Conservation (phyloP, 2,888 invertebrate genomes). For the Allacma fusca region DNA sequence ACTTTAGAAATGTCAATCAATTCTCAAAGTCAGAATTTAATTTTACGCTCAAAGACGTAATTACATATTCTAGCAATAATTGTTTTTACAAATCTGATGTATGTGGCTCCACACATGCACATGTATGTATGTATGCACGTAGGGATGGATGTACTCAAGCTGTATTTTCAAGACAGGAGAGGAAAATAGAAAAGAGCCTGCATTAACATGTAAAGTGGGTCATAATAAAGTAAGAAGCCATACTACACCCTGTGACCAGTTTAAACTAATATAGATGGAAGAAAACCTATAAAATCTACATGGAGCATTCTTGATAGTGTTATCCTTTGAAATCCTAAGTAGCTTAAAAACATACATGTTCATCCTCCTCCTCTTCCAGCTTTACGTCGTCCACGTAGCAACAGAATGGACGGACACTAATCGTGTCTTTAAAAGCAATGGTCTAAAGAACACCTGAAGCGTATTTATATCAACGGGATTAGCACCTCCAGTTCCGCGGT, state of each 20-base stretch:
- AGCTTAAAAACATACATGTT: not conserved
- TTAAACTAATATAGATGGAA: not conserved
- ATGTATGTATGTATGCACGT: too few relatives aligned
- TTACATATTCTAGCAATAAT: too few relatives aligned
- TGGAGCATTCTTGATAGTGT: not conserved
- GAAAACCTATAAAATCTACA: not conserved
- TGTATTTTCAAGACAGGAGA: not conserved
- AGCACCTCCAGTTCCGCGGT: constrained; percentile 20
- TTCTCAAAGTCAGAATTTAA: too few relatives aligned
- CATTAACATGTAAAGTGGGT: constrained; percentile 4
- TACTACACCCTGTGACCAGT: not conserved
- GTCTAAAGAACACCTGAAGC: constrained; percentile 39
- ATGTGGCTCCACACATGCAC: too few relatives aligned
- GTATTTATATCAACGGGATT: constrained; percentile 51
- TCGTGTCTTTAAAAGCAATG: constrained; percentile 16
- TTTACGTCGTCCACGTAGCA: not conserved
- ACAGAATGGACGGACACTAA: constrained; percentile 1
- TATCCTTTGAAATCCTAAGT: constrained; percentile 16
- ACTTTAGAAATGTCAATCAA: too few relatives aligned
- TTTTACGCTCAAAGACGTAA: too few relatives aligned
- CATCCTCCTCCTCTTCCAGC: not conserved
- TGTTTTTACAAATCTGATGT: too few relatives aligned
- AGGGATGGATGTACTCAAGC: too few relatives aligned
- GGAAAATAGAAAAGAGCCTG: not conserved
- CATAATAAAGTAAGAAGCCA: constrained; percentile 2